These are phyloP conservation scores for Pterocles burchelli DNA, from an alignment of 2,113 vertebrate species.

Conservation along the genomic window DNA sequence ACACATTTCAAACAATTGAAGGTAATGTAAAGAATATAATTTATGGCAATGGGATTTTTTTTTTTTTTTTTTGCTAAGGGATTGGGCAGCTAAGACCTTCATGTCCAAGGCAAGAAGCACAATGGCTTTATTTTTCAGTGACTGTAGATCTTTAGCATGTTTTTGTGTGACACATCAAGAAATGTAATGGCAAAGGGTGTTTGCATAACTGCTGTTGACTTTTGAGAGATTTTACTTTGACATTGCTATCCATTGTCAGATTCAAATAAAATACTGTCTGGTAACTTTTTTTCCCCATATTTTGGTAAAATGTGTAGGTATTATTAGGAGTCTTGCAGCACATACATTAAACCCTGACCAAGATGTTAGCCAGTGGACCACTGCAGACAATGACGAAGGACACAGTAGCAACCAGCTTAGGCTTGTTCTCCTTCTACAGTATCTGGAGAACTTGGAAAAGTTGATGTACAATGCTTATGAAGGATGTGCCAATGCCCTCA, in stretches of 20 bases:
- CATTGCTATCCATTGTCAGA: background rate
- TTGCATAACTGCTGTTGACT: background rate
- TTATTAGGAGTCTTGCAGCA: conserved; percentile 95
- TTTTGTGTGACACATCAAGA: background rate
- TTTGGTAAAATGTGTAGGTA: conserved; percentile 77
- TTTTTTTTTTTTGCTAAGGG: background rate
- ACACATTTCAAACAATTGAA: conserved; percentile 99
- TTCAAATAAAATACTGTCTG: background rate
- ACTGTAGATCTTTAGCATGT: background rate
- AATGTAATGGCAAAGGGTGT: background rate
- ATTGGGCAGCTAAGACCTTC: background rate
- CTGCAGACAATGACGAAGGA: conserved; percentile 90
- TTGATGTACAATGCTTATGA: conserved; percentile 99
- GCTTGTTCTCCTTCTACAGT: conserved; percentile 93
- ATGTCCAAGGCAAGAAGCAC: background rate
- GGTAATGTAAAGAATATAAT: conserved; percentile 71
- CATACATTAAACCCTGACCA: conserved; percentile 94
- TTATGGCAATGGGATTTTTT: background rate
- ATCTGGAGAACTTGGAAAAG: conserved; percentile 96
- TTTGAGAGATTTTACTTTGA: background rate
- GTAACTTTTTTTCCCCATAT: background rate
- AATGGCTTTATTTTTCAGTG: background rate
- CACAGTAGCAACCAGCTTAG: conserved; percentile 94
- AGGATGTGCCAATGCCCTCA: conserved; percentile 95
- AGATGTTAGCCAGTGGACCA: conserved; percentile 92